Evolutionary conservation across 2,888 invertebrate species (phyloP).

Genomic region (Hirudinaria manillensis): DNA sequence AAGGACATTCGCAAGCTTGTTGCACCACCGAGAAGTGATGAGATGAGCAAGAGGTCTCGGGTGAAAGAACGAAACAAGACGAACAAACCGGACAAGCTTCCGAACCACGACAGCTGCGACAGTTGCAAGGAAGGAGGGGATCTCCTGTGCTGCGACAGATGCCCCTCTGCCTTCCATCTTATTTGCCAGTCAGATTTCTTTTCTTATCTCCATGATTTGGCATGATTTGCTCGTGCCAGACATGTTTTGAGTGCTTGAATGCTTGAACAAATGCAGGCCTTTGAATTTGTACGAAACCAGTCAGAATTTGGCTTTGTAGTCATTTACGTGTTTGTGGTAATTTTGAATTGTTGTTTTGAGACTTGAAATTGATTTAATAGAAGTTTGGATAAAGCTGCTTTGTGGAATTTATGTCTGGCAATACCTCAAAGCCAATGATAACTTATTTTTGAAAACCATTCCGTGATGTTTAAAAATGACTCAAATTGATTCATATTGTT

Average conservation of each 20-base stretch:
- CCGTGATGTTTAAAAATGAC: too few species aligned
- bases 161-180: conserved; percentile 90
- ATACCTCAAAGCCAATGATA: too few species aligned
- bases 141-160: conserved; percentile 87
- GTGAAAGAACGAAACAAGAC: conserved; percentile 57
- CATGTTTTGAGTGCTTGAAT: background rate
- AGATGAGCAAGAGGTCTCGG: conserved; percentile 61
- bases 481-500: too few species aligned
- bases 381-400: background rate
- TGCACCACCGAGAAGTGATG: conserved; percentile 77
- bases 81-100: conserved; percentile 51
- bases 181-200: conserved; percentile 74
- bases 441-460: too few species aligned
- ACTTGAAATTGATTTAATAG: background rate
- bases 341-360: background rate
- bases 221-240: background rate
- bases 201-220: background rate
- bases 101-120: conserved; percentile 84
- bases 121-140: conserved; percentile 90
- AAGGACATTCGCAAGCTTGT: conserved; percentile 83
- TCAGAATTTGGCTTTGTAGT: background rate
- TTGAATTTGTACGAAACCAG: background rate
- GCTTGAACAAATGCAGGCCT: too few species aligned
- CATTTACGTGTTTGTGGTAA: background rate
- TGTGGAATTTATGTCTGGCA: too few species aligned